Base-by-base conservation (phyloP, 1,140 invertebrate species). In the Oryctes rhinoceros region DNA sequence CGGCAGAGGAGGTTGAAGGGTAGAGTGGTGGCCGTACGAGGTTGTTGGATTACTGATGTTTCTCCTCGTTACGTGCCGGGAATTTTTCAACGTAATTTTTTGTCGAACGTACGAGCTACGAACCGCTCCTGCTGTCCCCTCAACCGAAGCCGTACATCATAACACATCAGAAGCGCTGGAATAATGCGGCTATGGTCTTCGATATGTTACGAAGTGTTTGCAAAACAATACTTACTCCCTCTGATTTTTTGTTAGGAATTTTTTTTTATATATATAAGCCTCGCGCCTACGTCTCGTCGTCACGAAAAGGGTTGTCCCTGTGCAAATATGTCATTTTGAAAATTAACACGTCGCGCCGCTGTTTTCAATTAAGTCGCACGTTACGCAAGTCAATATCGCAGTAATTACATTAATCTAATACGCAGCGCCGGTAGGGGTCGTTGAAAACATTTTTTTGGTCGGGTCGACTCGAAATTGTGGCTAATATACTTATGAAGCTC, bases 391-490 rank as follows among this genome's bases (percentile, higher is more conserved):
- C 65, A 71, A 71, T 71, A 71, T 71, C 65, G 65, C 24, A 5
- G 65, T 37, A 71, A 71, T 71, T 71, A 71, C 65, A 15, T 71
- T 71, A 71, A 71, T 71, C 35, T 35, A 71, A 71, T 71, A 71
- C 65, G 53, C 18, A 59, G 18, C 18, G 53, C 15, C n/a, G 53
- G 53, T 18, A 18, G 53, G 15, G n/a, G 53, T 59, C n/a, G 53
- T 59, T n/a, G 18, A 59, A 59, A 59, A 59, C n/a, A 18, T 59
- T 18, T 59, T n/a, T 59, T 18, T n/a, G 53, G 18, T 18, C 6
- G 13, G 6, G 18, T 18, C n/a, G 3, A 18, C n/a, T 59, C 18
- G 53, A 59, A 18, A 59, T 59, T 59, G 0, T 4, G n/a, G 11
- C n/a, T 53, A 53, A 53, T 53, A 18, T 53, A 13, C 49, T 53